phyloP scores from a whole-genome alignment of 2,888 invertebrate species.

The Harpagoxenus sublaevis region DNA sequence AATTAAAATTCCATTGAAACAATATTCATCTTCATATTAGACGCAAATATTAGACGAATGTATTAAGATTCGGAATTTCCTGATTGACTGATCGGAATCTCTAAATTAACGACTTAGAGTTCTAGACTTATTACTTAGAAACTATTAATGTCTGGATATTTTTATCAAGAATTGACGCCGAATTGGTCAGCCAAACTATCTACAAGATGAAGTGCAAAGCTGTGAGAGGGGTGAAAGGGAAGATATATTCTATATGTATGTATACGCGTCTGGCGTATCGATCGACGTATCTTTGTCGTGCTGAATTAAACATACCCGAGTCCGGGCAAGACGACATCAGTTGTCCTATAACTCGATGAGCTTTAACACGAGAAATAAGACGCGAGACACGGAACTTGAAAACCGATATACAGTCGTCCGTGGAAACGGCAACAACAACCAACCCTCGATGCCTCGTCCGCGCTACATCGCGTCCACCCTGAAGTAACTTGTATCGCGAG shows the following conservation, averaged over 20 bases:
- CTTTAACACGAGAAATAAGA: slow-evolving; percentile 59
- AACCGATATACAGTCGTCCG: slow-evolving; percentile 51
- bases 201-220: neutral
- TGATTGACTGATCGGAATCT: neutral
- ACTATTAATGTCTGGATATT: neutral
- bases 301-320: slow-evolving; percentile 50
- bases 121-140: neutral
- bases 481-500: slow-evolving; percentile 21
- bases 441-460: neutral
- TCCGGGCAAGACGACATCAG: slow-evolving; percentile 22
- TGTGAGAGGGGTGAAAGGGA: neutral
- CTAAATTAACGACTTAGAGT: neutral
- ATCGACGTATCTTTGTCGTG: slow-evolving; percentile 46
- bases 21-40: neutral
- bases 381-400: slow-evolving; percentile 55
- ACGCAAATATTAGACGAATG: neutral
- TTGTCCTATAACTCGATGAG: slow-evolving; percentile 62
- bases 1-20: neutral
- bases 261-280: slow-evolving; percentile 36
- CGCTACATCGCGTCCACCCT: slow-evolving; percentile 2
- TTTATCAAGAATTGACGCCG: neutral
- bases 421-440: neutral
- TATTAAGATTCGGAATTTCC: neutral
- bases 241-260: neutral
- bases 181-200: neutral